A percentile compares a stretch with the other conserved stretches of the same genome.
These are phyloP conservation scores for Chaunax sp. DNA, from an alignment of 2,797 vertebrate species.

Conservation along the genomic window DNA sequence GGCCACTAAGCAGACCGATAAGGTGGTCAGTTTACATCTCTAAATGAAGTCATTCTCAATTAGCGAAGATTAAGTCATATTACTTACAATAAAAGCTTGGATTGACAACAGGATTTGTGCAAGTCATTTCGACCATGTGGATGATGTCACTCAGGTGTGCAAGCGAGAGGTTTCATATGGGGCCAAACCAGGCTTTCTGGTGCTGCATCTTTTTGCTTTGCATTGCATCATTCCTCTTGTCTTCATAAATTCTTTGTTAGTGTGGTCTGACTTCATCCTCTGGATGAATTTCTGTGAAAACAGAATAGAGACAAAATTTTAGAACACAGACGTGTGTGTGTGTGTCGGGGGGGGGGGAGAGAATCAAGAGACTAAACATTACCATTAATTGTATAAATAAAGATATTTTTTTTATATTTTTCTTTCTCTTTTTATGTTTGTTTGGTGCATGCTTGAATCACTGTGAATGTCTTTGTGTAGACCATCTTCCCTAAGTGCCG, in stretches of 20 bases:
- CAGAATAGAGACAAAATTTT: constrained; percentile 14
- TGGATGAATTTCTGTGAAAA: constrained; percentile 25
- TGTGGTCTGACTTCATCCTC: constrained; percentile 20
- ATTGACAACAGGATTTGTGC: background rate
- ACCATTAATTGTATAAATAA: background rate
- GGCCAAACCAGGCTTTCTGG: background rate
- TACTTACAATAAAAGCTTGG: constrained; percentile 46
- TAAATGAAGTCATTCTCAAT: background rate
- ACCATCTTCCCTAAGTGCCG: constrained; percentile 22
- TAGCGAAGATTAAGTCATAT: background rate
- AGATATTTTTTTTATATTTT: background rate
- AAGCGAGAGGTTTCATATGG: background rate
- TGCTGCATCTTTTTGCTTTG: constrained; percentile 33
- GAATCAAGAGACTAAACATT: background rate
- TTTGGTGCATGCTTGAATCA: constrained; percentile 4
- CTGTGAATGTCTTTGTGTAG: background rate
- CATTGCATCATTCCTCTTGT: constrained; percentile 4
- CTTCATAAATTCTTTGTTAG: constrained; percentile 20
- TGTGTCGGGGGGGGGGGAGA: no score
- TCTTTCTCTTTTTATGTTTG: background rate
- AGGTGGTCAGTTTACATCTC: background rate
- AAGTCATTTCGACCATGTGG: background rate
- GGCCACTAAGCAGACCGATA: background rate
- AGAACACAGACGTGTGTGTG: background rate
- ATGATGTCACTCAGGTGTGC: constrained; percentile 20